A percentile compares a stretch with the other conserved stretches of the same genome.
These are phyloP conservation scores for Pangasius krempfi DNA, from an alignment of 2,797 vertebrate genomes.

Conservation along the genomic window DNA sequence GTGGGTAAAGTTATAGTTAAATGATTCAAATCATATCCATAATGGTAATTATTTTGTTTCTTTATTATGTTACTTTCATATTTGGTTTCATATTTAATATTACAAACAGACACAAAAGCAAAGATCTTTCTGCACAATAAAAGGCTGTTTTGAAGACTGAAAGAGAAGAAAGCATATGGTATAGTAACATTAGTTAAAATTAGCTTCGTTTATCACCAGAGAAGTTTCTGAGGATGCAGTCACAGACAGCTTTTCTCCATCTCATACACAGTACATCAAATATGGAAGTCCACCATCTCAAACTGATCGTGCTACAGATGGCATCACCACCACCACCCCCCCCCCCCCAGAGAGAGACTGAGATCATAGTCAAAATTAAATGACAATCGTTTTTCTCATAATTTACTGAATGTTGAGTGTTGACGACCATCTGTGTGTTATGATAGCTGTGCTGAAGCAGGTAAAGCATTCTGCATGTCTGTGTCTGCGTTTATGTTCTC, in stretches of 20 bases:
- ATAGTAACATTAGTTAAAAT: conserved; percentile 54
- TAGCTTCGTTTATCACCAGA: conserved; percentile 48
- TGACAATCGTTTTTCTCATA: conserved; percentile 54
- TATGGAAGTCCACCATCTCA: conserved; percentile 47
- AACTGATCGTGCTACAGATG: conserved; percentile 48
- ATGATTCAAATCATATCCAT: background rate
- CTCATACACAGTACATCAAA: conserved; percentile 38
- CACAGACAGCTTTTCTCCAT: conserved; percentile 40
- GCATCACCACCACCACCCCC: background rate
- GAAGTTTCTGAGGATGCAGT: conserved; percentile 45
- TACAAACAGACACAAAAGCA: background rate
- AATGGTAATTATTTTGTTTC: background rate
- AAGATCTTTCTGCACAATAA: conserved; percentile 34
- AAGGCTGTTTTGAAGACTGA: conserved; percentile 30
- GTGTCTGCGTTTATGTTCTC: conserved; percentile 16
- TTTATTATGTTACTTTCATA: background rate
- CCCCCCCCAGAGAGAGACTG: conserved; percentile 29
- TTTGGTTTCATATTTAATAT: conserved; percentile 5
- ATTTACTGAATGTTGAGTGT: conserved; percentile 55
- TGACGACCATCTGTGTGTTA: conserved; percentile 55
- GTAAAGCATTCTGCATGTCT: conserved; percentile 33
- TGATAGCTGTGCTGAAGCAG: conserved; percentile 40
- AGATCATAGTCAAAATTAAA: conserved; percentile 51
- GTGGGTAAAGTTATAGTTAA: background rate
- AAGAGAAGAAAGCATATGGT: conserved; percentile 48